Base-by-base conservation (phyloP, 2,113 vertebrate species). In the Perccottus glenii region DNA sequence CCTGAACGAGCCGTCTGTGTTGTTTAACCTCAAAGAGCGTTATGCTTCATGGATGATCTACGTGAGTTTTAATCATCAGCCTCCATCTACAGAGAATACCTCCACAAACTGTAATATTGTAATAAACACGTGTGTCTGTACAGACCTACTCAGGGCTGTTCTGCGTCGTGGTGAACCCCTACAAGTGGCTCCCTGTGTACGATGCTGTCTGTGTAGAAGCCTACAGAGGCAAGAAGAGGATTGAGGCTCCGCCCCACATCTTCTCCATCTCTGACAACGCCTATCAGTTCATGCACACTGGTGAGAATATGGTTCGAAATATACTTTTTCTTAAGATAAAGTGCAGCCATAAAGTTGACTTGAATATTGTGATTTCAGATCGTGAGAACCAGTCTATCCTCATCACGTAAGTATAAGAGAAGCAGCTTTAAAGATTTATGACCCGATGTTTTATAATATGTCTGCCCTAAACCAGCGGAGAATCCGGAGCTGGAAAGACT, bases 11-110 rank as follows among this genome's bases (percentile, higher is more conserved):
- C 77, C 76, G 16, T 74, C 46, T 11, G 83, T 85, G 56, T 7
- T 93, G 90, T 92, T 84, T 47, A 92, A 93, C 87, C 95, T 96
- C 85, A 96, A 96, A 91, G 93, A 94, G 50, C 91, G 93, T 73
- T 93, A 93, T 3, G 90, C 93, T 40, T 86, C 93, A 78, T 96
- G 94, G 94, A 96, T 96, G 95, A 96, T 96, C 90, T 96, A 96
- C 0, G 93, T 95, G 72, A 62, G 88, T 80, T 32, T 52, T 38
- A 19, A 6, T 42, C 40, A 8, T 15, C 27, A 36, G 4, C 43
- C 33, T 27, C 19, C 19, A 27, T 27, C 19, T 27, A 27, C 19
- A 27, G 19, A 27, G 19, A 62, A 38, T 59, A 27, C 19, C 19
- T 27, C 19, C 19, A 12, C 19, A 27, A 27, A 27, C 19, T 27